Evolutionary conservation across 2,888 invertebrate species (phyloP).

Genomic region (Aleiodes alternator): DNA sequence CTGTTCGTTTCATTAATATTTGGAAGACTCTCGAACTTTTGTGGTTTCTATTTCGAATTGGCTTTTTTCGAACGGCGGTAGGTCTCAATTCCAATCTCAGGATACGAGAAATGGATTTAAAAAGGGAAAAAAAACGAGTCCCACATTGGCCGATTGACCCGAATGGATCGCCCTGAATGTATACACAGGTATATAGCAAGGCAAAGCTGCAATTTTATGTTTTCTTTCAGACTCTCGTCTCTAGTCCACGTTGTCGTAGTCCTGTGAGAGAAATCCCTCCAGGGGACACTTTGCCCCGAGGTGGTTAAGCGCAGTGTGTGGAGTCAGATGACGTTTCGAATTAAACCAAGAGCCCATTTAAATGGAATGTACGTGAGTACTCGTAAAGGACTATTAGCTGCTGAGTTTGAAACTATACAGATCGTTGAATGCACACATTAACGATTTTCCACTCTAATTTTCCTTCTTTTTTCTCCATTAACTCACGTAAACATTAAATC

Average conservation of each 20-base stretch:
- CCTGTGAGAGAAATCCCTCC: slow-evolving; percentile 22
- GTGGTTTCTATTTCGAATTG: slow-evolving; percentile 1
- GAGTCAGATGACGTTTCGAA: slow-evolving; percentile 67
- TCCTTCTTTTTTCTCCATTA: too few relatives aligned
- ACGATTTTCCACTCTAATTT: too few relatives aligned
- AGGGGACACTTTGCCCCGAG: slow-evolving; percentile 16
- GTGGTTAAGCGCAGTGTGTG: slow-evolving; percentile 28
- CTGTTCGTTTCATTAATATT: too few relatives aligned
- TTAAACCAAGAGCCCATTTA: slow-evolving; percentile 66
- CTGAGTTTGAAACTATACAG: too few relatives aligned
- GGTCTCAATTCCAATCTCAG: slow-evolving; percentile 41
- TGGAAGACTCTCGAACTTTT: background rate
- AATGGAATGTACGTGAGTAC: slow-evolving; percentile 66
- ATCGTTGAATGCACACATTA: too few relatives aligned
- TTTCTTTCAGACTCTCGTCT: slow-evolving; percentile 24
- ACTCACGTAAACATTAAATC: too few relatives aligned
- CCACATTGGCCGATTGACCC: slow-evolving; percentile 49
- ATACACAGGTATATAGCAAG: slow-evolving; percentile 14
- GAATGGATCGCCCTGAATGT: slow-evolving; percentile 39
- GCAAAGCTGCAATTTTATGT: slow-evolving; percentile 5
- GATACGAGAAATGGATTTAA: slow-evolving; percentile 6
- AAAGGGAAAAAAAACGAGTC: slow-evolving; percentile 29
- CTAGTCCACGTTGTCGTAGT: slow-evolving; percentile 39
- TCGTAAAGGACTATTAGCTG: slow-evolving; percentile 48
- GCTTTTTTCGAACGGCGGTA: slow-evolving; percentile 38